Percentiles rank a stretch among this genome's conserved stretches.
phyloP scores from a whole-genome alignment of 2,113 vertebrate species.

The Hemiprocne comata region DNA sequence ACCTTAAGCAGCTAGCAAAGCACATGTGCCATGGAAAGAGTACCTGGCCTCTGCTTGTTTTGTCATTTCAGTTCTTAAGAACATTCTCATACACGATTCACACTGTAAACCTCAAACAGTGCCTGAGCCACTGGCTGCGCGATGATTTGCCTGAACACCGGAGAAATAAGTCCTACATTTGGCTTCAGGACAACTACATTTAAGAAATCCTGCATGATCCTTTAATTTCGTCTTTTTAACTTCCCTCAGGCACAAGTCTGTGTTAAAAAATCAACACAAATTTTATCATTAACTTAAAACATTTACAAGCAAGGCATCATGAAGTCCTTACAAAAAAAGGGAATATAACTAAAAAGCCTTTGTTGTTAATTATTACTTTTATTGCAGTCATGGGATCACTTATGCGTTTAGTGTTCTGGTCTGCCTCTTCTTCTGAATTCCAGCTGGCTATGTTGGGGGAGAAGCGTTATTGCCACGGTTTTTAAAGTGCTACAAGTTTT shows the following conservation, averaged over 20 bases:
- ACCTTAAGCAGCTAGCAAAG: neutral
- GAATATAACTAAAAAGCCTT: neutral
- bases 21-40: neutral
- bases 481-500: neutral
- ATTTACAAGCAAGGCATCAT: neutral
- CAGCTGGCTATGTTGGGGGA: neutral
- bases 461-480: neutral
- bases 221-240: neutral
- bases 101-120: neutral
- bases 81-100: neutral
- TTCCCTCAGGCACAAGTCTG: neutral
- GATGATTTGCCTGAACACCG: neutral
- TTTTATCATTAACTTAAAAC: conserved; percentile 1
- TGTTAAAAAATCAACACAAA: neutral
- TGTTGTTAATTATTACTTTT: conserved; percentile 31
- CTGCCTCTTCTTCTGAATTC: neutral
- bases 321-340: neutral
- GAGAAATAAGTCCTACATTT: neutral
- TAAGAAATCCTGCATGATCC: neutral
- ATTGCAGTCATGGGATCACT: neutral
- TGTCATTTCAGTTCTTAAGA: neutral
- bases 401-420: neutral
- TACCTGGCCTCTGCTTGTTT: neutral
- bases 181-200: neutral
- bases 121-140: neutral